Evolutionary conservation across 2,888 invertebrate genomes (phyloP).

Genomic region (Ophion ellenae): DNA sequence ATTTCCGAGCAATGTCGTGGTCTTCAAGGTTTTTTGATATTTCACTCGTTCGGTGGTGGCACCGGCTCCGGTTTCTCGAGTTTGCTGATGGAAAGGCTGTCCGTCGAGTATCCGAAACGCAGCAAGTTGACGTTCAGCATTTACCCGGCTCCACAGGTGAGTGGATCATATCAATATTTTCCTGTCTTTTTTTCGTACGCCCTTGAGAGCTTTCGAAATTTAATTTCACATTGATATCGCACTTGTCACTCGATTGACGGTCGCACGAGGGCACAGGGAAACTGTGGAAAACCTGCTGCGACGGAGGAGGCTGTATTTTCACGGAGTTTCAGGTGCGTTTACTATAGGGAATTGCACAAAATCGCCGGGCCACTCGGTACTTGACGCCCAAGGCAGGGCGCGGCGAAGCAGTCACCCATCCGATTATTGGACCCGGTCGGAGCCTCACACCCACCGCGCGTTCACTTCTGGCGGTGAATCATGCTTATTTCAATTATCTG

Average conservation of each 20-base stretch:
- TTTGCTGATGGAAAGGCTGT: conserved; percentile 95
- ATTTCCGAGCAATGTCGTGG: conserved; percentile 95
- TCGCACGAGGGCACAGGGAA: neutral
- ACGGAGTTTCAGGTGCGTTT: no score
- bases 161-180: conserved; percentile 1
- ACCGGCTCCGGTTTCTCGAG: conserved; percentile 97
- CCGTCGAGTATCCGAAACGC: conserved; percentile 97
- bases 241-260: neutral
- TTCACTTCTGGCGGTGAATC: no score
- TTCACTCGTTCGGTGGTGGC: conserved; percentile 96
- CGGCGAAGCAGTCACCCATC: no score
- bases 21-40: conserved; percentile 94
- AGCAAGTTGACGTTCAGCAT: conserved; percentile 96
- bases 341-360: no score
- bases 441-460: no score
- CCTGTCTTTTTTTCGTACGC: neutral
- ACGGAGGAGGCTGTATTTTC: neutral
- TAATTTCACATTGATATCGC: neutral
- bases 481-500: no score
- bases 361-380: no score
- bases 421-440: no score
- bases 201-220: neutral
- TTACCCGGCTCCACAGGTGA: conserved; percentile 96
- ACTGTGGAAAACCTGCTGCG: neutral
- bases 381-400: no score